These are phyloP conservation scores for Laspeyria flexula DNA, from an alignment of 2,888 invertebrate species.

Conservation along the genomic window DNA sequence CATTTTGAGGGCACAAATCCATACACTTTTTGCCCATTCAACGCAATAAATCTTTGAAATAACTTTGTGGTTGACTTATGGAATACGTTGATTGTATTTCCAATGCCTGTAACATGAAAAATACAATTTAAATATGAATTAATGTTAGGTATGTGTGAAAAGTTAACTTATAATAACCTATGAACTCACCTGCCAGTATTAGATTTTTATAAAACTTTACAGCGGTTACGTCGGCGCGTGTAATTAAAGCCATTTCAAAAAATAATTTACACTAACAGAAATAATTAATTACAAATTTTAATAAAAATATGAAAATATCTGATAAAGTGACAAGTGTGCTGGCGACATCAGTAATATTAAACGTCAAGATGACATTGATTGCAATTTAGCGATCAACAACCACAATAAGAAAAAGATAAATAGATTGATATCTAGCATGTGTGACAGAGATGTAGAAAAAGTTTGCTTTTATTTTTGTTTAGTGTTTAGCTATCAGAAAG, in stretches of 20 bases:
- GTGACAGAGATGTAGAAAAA: too few relatives aligned
- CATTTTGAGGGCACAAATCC: conserved; percentile 73
- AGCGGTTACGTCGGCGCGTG: conserved; percentile 81
- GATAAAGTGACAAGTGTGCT: too few relatives aligned
- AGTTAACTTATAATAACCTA: conserved; percentile 28
- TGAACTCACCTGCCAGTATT: conserved; percentile 78
- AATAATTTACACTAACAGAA: not conserved
- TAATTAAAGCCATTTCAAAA: conserved; percentile 38
- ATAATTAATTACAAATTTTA: not conserved
- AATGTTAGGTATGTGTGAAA: not conserved
- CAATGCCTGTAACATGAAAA: conserved; percentile 79
- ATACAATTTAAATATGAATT: not conserved
- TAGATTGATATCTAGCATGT: not conserved
- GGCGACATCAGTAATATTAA: too few relatives aligned
- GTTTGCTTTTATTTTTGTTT: too few relatives aligned
- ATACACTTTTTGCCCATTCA: conserved; percentile 86
- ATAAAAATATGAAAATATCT: too few relatives aligned
- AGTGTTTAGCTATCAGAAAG: too few relatives aligned
- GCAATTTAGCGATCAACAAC: too few relatives aligned
- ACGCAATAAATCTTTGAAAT: conserved; percentile 49
- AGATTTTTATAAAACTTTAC: conserved; percentile 71
- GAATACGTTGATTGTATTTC: conserved; percentile 74
- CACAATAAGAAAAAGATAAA: not conserved
- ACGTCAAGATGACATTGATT: too few relatives aligned
- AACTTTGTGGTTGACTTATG: conserved; percentile 45